Conservation (phyloP, 2,888 invertebrate species). For the Hylaea fasciaria region DNA sequence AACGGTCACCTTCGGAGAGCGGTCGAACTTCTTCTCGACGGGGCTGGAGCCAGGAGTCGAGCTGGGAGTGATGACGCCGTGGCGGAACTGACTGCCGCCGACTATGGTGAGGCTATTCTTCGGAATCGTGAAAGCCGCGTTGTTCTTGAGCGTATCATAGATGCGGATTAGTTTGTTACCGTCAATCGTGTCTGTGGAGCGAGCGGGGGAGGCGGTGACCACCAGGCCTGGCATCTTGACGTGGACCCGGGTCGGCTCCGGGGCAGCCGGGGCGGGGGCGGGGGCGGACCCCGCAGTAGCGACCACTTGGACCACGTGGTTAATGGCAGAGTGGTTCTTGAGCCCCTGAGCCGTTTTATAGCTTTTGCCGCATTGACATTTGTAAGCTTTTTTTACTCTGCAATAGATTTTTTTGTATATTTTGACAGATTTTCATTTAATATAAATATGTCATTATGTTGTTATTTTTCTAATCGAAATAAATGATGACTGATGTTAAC, state of each 20-base stretch:
- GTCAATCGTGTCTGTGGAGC: slow-evolving; percentile 51
- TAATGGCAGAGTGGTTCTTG: slow-evolving; percentile 86
- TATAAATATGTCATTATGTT: background rate
- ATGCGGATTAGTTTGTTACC: slow-evolving; percentile 71
- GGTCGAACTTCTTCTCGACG: slow-evolving; percentile 65
- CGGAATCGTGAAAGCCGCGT: slow-evolving; percentile 73
- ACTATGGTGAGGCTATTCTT: slow-evolving; percentile 70
- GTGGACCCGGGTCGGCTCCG: slow-evolving; percentile 44
- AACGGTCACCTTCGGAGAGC: slow-evolving; percentile 67
- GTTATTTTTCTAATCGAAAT: background rate
- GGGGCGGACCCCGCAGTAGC: slow-evolving; percentile 23
- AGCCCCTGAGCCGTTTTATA: slow-evolving; percentile 93
- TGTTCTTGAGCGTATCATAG: slow-evolving; percentile 73
- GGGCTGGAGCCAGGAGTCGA: slow-evolving; percentile 38
- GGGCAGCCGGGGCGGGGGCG: slow-evolving; percentile 15
- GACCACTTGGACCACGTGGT: slow-evolving; percentile 30
- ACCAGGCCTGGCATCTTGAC: slow-evolving; percentile 68
- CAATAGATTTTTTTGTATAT: slow-evolving; percentile 48
- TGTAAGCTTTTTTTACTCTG: slow-evolving; percentile 92
- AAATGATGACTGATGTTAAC: background rate
- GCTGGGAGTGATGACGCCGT: slow-evolving; percentile 23
- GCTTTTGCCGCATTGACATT: slow-evolving; percentile 94
- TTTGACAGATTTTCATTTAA: too few species aligned
- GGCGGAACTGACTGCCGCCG: slow-evolving; percentile 44
- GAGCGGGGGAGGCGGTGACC: slow-evolving; percentile 73